Evolutionary conservation across 2,113 vertebrate genomes (phyloP), one percentile per base, ranked within the genome.

Genomic region (Alosa alosa): DNA sequence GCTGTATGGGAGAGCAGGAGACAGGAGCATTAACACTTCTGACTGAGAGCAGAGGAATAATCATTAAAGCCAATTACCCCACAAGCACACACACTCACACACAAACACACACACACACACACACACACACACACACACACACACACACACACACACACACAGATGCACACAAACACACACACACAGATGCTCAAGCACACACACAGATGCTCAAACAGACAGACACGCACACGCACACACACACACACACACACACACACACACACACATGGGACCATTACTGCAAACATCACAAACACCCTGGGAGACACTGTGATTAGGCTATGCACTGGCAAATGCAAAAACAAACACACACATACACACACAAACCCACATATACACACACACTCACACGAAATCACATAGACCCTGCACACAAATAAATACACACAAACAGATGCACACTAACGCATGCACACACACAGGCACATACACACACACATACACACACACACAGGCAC

Each of bases 271-370:
- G 60, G 60, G 60, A 68, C 22, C 60, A 68, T 68, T 68, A 68
- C 60, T 68, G 60, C 60, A 68, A 68, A 68, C 60, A 68, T 68
- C 60, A 68, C 60, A n/a, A 68, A 68, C 60, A 68, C 60, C 60
- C 60, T 68, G 60, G 60, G 60, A 68, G 22, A 68, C 60, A 68
- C 60, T 68, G 60, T 68, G 60, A 68, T 68, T 68, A 68, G 60
- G 60, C 60, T n/a, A 68, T 68, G 60, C 60, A 68, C 22, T 68
- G 60, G 8, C 60, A 68, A 68, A 68, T 22, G n/a, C 60, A 68
- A 68, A 68, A 68, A 68, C 60, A 68, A n/a, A 68, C 22, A 64
- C 60, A 64, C 60, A 25, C 20, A 64, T 1, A 31, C 31, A 64
- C 60, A 64, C 60, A 52, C 50, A 52, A 10, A 52, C 50, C 9